Conservation (phyloP, 2,113 vertebrate genomes). For the Tragelaphus scriptus region DNA sequence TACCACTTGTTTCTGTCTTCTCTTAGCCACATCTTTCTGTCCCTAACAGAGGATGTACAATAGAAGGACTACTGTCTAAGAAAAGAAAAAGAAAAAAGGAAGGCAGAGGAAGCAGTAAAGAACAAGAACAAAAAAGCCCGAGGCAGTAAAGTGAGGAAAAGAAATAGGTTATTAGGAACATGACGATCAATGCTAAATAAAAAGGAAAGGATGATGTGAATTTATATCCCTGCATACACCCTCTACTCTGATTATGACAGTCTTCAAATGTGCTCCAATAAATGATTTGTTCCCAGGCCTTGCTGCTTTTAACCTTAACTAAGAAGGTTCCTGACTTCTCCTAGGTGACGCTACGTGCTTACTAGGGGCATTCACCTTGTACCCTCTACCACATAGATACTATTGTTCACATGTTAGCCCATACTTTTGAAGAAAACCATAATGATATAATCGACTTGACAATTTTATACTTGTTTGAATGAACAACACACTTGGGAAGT, state of each 20-base stretch:
- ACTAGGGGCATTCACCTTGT: not conserved
- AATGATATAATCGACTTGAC: not conserved
- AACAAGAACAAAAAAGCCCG: conserved; percentile 63
- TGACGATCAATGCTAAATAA: conserved; percentile 49
- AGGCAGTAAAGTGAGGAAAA: conserved; percentile 4
- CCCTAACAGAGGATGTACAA: conserved; percentile 91
- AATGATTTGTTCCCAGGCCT: not conserved
- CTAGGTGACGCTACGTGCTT: too few relatives aligned
- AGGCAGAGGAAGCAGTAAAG: conserved; percentile 71
- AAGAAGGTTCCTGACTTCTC: not conserved
- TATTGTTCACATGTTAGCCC: not conserved
- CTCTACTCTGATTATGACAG: too few relatives aligned
- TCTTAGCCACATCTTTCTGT: conserved; percentile 89
- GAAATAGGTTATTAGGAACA: conserved; percentile 50
- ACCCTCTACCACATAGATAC: not conserved
- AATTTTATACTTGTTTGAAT: not conserved
- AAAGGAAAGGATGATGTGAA: not conserved
- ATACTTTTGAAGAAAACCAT: not conserved
- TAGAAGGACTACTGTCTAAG: conserved; percentile 92
- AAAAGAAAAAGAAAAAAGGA: conserved; percentile 73
- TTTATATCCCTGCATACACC: too few relatives aligned
- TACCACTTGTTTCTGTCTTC: conserved; percentile 85
- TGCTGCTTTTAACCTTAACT: not conserved
- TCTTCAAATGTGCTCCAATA: not conserved
- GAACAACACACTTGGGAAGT: not conserved